Percentiles rank a stretch among this genome's conserved stretches.
Evolutionary conservation across 2,797 vertebrate genomes (phyloP).

Genomic region (Clarias fuscus): DNA sequence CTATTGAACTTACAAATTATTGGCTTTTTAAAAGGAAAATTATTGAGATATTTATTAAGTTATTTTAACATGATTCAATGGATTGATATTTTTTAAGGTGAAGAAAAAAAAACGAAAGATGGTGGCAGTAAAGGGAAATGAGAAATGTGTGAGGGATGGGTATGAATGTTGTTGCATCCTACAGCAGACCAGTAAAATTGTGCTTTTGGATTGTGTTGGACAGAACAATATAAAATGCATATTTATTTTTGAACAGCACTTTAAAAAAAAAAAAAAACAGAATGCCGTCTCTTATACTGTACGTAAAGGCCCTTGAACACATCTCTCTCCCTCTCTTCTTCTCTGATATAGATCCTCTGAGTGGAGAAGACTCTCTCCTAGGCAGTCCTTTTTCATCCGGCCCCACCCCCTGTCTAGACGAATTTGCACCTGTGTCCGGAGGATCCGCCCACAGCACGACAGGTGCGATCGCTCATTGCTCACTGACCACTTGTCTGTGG

Average conservation of each 20-base stretch:
- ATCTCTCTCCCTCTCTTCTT: background rate
- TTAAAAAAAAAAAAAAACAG: too few species aligned
- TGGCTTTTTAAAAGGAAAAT: background rate
- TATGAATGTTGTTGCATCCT: background rate
- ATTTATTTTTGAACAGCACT: background rate
- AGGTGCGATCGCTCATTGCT: conserved; percentile 69
- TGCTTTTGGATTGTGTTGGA: background rate
- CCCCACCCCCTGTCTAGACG: conserved; percentile 78
- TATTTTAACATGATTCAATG: too few species aligned
- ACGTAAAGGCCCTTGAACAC: background rate
- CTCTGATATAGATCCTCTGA: conserved; percentile 79
- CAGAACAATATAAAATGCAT: background rate
- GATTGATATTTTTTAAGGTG: too few species aligned
- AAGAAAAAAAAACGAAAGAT: background rate
- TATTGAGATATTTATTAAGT: background rate
- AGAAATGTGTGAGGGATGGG: background rate
- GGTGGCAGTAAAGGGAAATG: background rate
- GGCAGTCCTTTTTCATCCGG: conserved; percentile 89
- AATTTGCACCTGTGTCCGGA: conserved; percentile 86
- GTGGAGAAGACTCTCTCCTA: conserved; percentile 88
- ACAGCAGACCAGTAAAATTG: background rate
- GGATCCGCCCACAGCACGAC: conserved; percentile 79
- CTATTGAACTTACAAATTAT: background rate
- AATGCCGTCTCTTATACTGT: background rate
- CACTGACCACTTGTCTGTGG: background rate